Conservation (phyloP, 2,888 invertebrate genomes). For the Drosophila hamatofila region DNA sequence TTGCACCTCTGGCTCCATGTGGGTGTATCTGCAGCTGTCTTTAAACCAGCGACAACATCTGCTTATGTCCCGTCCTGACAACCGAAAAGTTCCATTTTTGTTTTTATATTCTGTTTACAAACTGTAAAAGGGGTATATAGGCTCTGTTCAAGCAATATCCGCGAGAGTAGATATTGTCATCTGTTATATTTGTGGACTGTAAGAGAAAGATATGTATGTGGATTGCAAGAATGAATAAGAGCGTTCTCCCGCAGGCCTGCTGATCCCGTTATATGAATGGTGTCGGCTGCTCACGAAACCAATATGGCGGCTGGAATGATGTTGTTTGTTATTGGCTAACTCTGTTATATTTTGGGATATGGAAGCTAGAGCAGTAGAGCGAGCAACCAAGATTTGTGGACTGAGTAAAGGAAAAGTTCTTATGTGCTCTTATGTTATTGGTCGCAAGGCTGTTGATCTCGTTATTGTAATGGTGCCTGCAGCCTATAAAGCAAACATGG, state of each 20-base stretch:
- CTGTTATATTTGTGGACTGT: background rate
- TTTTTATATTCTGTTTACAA: background rate
- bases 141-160: background rate
- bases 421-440: background rate
- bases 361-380: background rate
- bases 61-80: slow-evolving; percentile 69
- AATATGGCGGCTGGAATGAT: no score
- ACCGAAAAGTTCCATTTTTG: slow-evolving; percentile 41
- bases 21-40: slow-evolving; percentile 26
- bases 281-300: background rate
- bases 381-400: background rate
- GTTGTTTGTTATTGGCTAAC: background rate
- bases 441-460: background rate
- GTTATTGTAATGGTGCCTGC: background rate
- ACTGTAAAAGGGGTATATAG: background rate
- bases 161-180: background rate
- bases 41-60: slow-evolving; percentile 64
- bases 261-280: background rate
- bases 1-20: background rate
- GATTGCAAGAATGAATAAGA: no score
- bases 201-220: background rate
- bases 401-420: background rate
- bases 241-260: no score
- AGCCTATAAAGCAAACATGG: background rate
- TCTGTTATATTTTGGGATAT: background rate